Base-by-base conservation (phyloP, 2,797 vertebrate species). In the Prionace glauca region DNA sequence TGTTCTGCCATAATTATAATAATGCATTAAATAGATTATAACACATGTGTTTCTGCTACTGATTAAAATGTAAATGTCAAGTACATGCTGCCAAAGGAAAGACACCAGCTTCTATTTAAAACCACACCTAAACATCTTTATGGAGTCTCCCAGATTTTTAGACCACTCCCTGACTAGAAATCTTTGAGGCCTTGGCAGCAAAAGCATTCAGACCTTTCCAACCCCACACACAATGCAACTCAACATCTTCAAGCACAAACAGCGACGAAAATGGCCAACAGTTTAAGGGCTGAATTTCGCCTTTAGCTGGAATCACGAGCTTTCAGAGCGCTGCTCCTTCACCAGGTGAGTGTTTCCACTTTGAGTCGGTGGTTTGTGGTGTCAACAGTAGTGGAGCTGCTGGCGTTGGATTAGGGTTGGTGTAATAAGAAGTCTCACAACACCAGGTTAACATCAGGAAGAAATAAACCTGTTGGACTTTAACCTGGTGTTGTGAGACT, bases 41-140 rank as follows among this genome's bases (percentile, higher is more conserved):
- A 32, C 71, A 74, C 14, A 50, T 94, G 93, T 56, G 69, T 45
- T 50, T 94, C 71, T 94, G 93, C 69, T 72, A 94, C 93, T 72
- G 45, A 72, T 94, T 72, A 71, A 5, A 74, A 12, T 36, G 7
- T 36, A 94, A 94, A 94, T 74, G 36, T 94, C 67, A 94, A 72
- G 93, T 41, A 94, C 45, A 94, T 74, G 67, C 50, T 74, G 22
- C 69, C 69, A 94, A 74, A 36, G 9, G 9, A 74, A 41, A 94
- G 71, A 71, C 24, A 74, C 93, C 65, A 92, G 62, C 90, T 69
- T 69, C 65, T n/a, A 69, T 36, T 92, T 69, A 69, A 92, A 92
- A 69, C 90, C 65, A 62, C 7, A 12, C 87, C 56, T 32, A 69
- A 36, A 41, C n/a, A 92, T 24, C 32, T 11, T 67, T 0, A 69